These are phyloP conservation scores for Dunckerocampus dactyliophorus DNA, from an alignment of 2,113 vertebrate genomes.

Conservation along the genomic window DNA sequence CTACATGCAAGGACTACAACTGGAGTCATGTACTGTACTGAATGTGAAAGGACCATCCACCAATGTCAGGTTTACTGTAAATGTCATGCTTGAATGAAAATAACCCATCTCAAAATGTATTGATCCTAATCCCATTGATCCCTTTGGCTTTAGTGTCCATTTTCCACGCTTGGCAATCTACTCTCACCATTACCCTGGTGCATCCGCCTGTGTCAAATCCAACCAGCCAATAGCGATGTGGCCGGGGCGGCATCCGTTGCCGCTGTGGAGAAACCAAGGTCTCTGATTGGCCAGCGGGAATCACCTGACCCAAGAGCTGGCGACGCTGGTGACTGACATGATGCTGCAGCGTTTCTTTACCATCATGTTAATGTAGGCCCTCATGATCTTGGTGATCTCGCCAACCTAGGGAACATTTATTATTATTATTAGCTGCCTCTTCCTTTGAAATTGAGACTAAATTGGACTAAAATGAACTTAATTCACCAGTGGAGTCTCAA, in stretches of 20 bases:
- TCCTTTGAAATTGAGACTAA: not conserved
- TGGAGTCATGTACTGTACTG: constrained; percentile 9
- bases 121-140: constrained; percentile 25
- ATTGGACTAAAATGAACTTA: not conserved
- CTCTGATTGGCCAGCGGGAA: constrained; percentile 37
- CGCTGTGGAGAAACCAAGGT: constrained; percentile 21
- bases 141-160: constrained; percentile 27
- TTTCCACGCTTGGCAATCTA: constrained; percentile 5
- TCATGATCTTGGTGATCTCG: constrained; percentile 92
- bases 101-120: not conserved
- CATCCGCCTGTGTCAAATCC: constrained; percentile 21
- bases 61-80: constrained; percentile 21
- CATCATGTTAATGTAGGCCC: constrained; percentile 91
- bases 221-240: not conserved
- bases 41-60: constrained; percentile 29
- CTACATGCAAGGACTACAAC: constrained; percentile 64
- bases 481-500: constrained; percentile 84
- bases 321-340: constrained; percentile 79
- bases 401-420: constrained; percentile 73
- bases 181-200: constrained; percentile 13
- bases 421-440: not conserved
- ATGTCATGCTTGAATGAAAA: constrained; percentile 45
- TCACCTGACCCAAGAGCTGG: constrained; percentile 83
- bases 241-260: constrained; percentile 7
- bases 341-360: constrained; percentile 91